phyloP scores from a whole-genome alignment of 2,797 vertebrate species.

The Sebastes wilsoni region DNA sequence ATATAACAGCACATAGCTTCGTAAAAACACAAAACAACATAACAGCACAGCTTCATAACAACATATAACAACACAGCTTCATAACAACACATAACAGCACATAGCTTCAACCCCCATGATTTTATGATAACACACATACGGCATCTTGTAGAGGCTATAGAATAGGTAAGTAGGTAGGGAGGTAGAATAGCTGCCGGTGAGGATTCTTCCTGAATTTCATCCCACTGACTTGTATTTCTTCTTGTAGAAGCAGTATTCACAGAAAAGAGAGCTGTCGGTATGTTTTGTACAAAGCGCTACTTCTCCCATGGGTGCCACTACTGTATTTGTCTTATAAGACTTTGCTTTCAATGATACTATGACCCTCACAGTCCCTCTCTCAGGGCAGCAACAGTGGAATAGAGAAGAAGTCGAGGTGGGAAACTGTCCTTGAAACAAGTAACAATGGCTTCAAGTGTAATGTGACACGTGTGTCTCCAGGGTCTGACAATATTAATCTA shows the following conservation, averaged over 20 bases:
- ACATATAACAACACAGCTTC: no score
- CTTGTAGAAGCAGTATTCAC: background rate
- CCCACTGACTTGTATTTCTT: background rate
- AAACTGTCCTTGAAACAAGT: constrained; percentile 89
- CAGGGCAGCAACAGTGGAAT: constrained; percentile 34
- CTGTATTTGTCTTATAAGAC: constrained; percentile 32
- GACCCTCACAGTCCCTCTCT: constrained; percentile 45
- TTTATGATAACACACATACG: background rate
- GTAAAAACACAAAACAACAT: no score
- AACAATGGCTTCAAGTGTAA: constrained; percentile 84
- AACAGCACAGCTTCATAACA: no score
- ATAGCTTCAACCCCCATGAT: no score
- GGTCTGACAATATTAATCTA: constrained; percentile 94
- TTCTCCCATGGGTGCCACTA: constrained; percentile 24
- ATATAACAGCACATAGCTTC: no score
- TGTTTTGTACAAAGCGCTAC: constrained; percentile 29
- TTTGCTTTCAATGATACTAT: constrained; percentile 29
- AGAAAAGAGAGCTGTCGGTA: background rate
- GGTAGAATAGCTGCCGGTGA: constrained; percentile 4
- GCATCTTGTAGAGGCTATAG: background rate
- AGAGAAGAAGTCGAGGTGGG: constrained; percentile 34
- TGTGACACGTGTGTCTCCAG: constrained; percentile 86
- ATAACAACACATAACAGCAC: no score
- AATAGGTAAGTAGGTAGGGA: background rate
- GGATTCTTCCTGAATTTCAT: background rate